Evolutionary conservation across 2,797 vertebrate species (phyloP).

Genomic region (Huso huso): DNA sequence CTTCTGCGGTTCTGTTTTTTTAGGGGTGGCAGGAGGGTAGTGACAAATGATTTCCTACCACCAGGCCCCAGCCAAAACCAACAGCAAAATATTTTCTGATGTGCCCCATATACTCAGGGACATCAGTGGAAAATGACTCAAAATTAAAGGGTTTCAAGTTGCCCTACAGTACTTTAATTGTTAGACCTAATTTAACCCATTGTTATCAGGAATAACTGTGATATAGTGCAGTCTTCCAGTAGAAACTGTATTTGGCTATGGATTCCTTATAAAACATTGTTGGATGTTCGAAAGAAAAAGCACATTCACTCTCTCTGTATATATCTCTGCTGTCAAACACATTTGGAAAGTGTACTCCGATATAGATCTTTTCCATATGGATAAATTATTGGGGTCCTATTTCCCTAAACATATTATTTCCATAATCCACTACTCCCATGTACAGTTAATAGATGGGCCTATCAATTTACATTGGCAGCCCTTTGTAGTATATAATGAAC

Average conservation of each 20-base stretch:
- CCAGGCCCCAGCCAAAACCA: neutral
- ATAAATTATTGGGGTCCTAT: constrained; percentile 54
- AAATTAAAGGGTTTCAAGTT: constrained; percentile 4
- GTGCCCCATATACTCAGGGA: neutral
- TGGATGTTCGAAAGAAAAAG: constrained; percentile 31
- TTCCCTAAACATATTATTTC: constrained; percentile 64
- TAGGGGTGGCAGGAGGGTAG: neutral
- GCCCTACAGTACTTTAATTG: constrained; percentile 2
- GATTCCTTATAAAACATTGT: constrained; percentile 24
- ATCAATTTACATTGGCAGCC: constrained; percentile 79
- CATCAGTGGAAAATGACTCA: constrained; percentile 5
- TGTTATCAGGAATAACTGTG: constrained; percentile 19
- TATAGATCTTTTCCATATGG: constrained; percentile 60
- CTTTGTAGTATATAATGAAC: constrained; percentile 86
- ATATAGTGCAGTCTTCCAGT: neutral
- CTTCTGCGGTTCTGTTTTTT: neutral
- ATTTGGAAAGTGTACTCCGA: constrained; percentile 37
- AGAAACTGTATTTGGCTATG: constrained; percentile 31
- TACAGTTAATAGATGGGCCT: constrained; percentile 82
- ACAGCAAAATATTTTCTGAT: constrained; percentile 7
- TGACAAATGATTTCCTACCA: too few relatives aligned
- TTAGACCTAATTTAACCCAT: constrained; percentile 4
- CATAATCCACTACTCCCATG: constrained; percentile 70
- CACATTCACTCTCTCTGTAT: constrained; percentile 18
- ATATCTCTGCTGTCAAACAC: constrained; percentile 34